Evolutionary conservation across 2,113 vertebrate genomes (phyloP).

Genomic region (Saimiri boliviensis): DNA sequence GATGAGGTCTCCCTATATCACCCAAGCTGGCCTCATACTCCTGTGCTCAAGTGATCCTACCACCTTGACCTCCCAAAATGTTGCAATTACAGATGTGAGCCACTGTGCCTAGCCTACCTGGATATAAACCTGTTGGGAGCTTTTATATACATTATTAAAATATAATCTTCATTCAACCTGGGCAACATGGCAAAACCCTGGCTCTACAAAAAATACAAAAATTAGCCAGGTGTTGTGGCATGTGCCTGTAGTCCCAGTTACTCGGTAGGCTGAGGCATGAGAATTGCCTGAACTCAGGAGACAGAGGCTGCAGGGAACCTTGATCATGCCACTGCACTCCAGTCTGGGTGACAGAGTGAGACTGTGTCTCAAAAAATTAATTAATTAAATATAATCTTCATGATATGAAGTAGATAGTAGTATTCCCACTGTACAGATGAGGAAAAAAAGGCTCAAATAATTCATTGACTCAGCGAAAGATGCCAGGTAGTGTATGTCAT

Average conservation of each 20-base stretch:
- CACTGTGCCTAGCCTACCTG: no score
- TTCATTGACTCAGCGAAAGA: slow-evolving; percentile 11
- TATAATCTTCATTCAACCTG: not conserved
- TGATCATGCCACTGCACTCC: not conserved
- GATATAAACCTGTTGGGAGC: not conserved
- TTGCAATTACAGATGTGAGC: no score
- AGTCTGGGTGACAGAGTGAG: not conserved
- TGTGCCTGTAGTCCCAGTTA: not conserved
- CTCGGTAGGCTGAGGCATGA: not conserved
- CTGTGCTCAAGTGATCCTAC: no score
- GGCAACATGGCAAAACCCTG: not conserved
- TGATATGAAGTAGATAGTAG: not conserved
- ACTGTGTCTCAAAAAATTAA: not conserved
- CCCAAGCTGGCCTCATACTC: no score
- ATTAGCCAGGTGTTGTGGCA: not conserved
- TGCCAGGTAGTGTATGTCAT: not conserved
- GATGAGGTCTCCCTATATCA: no score
- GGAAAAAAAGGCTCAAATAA: not conserved
- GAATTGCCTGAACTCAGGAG: not conserved
- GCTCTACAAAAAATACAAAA: not conserved
- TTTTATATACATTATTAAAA: slow-evolving; percentile 18
- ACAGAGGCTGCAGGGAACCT: not conserved
- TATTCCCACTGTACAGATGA: not conserved
- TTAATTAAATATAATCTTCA: not conserved
- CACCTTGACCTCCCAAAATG: no score